These are phyloP conservation scores for Glossosoma conforme DNA, from an alignment of 1,140 invertebrate species.

Conservation along the genomic window DNA sequence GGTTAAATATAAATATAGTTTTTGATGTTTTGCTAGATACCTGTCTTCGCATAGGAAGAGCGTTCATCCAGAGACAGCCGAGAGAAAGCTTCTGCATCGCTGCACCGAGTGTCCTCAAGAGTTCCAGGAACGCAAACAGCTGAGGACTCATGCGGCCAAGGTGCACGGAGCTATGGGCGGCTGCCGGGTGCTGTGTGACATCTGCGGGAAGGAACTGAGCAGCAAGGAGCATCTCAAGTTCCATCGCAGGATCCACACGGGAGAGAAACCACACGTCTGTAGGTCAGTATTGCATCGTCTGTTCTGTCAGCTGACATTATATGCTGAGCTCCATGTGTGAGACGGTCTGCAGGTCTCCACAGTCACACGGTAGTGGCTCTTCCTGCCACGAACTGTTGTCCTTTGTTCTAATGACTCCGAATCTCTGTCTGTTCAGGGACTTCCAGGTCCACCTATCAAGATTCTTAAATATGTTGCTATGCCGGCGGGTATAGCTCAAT, in stretches of 20 bases:
- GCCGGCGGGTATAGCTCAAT: too few relatives aligned
- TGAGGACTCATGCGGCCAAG: conserved; percentile 53
- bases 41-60: conserved; percentile 40
- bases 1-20: too few relatives aligned
- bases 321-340: too few relatives aligned
- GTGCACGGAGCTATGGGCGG: conserved; percentile 52
- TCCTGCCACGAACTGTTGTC: too few relatives aligned
- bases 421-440: too few relatives aligned
- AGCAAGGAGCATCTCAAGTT: conserved; percentile 65
- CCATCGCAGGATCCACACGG: conserved; percentile 65
- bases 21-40: conserved; percentile 32
- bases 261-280: conserved; percentile 67
- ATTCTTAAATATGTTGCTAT: too few relatives aligned
- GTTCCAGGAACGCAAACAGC: conserved; percentile 49
- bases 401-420: too few relatives aligned
- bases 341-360: too few relatives aligned
- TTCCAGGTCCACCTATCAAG: too few relatives aligned
- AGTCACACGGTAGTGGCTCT: too few relatives aligned
- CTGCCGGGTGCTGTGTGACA: conserved; percentile 59
- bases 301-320: neutral
- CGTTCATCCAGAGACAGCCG: conserved; percentile 41
- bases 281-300: conserved; percentile 35
- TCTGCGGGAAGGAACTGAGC: conserved; percentile 74
- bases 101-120: conserved; percentile 44
- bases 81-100: conserved; percentile 37